Evolutionary conservation across 2,888 invertebrate genomes (phyloP), one percentile per base, ranked within the genome.

Genomic region (Eugnorisma glareosa): DNA sequence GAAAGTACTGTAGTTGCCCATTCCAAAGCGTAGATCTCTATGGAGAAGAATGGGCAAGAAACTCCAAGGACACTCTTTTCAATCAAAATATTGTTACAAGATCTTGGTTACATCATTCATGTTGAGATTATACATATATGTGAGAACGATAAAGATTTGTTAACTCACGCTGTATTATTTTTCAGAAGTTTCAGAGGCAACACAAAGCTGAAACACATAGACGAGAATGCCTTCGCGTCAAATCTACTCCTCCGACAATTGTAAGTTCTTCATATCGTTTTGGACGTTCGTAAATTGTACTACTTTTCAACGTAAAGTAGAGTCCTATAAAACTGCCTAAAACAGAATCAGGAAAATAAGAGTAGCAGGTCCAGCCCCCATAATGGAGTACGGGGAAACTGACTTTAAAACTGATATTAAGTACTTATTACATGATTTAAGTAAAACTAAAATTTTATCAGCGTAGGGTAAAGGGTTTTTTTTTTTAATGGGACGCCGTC

Each of bases 131-230:
- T n/a, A n/a, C n/a, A n/a, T n/a, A n/a, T n/a, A n/a, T n/a, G n/a
- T n/a, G n/a, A n/a, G n/a, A n/a, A n/a, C n/a, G n/a, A n/a, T n/a
- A n/a, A 48, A 31, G 2, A 21, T 31, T 43, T 21, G 5, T 18
- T 18, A 7, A 37, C 28, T 40, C 2, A 63, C 11, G 21, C 0
- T 18, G 6, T 67, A 76, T 66, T 73, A 1, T 31, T 64, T 35
- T 93, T 89, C 75, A 98, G 98, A 92, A 98, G 98, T 91, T 97
- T 98, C 84, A 97, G 97, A 90, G 98, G 98, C 21, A 99, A 99
- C 93, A 96, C 94, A 8, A 96, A 97, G 57, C 93, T 99, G 71
- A 97, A 93, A 70, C 93, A 94, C 64, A 92, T 98, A 63, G 97
- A 98, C 85, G 97, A 97, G 6, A 95, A 97, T 86, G 98, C 98